Percentiles rank a stretch among this genome's conserved stretches.
Conservation (phyloP, 2,888 invertebrate genomes). For the Isoperla grammatica region DNA sequence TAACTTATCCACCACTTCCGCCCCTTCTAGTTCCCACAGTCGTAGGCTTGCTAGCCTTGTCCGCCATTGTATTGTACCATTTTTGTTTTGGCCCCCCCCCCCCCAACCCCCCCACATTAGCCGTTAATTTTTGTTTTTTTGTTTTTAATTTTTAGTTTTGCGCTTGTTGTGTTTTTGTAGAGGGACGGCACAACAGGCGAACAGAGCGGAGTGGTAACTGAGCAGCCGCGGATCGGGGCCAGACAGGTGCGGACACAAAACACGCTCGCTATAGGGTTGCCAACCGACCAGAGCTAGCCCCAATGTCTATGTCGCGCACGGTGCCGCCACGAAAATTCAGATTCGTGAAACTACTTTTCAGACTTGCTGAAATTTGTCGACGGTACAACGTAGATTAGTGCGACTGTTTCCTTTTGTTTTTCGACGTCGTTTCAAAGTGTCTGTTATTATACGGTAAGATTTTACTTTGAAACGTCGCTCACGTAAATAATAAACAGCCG, state of each 20-base stretch:
- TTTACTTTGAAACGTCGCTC: no score
- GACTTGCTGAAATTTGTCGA: no score
- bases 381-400: no score
- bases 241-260: conserved; percentile 27
- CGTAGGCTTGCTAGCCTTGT: background rate
- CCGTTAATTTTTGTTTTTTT: conserved; percentile 8
- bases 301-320: no score
- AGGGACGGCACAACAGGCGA: conserved; percentile 29
- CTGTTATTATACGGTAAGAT: no score
- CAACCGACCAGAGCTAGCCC: background rate
- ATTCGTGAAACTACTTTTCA: no score
- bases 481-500: no score
- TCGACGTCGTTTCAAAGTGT: no score
- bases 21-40: background rate
- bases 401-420: no score
- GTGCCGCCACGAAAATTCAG: no score
- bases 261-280: background rate
- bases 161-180: conserved; percentile 32
- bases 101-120: background rate
- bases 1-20: background rate
- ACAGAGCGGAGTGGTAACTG: conserved; percentile 41
- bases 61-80: background rate
- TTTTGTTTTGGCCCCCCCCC: background rate
- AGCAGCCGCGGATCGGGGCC: conserved; percentile 38
- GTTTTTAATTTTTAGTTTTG: conserved; percentile 26